Conservation (phyloP, 2,888 invertebrate genomes). For the Hipparchia semele region DNA sequence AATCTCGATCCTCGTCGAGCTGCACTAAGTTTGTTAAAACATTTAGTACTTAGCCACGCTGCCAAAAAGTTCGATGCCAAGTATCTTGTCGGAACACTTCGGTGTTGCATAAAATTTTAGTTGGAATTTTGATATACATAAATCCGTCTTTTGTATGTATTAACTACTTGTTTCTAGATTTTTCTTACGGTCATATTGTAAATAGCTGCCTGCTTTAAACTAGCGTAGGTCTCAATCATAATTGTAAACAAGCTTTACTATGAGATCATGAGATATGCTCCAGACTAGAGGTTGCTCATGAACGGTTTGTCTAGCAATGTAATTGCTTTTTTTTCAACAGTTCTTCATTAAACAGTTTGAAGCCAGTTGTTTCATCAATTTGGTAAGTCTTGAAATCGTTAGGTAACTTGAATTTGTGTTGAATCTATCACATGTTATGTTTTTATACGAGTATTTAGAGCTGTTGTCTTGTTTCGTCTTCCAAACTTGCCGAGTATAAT, state of each 20-base stretch:
- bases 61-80: slow-evolving; percentile 36
- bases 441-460: no score
- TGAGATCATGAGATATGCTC: background rate
- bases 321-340: no score
- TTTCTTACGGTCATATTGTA: background rate
- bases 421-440: no score
- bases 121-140: slow-evolving; percentile 18
- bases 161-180: background rate
- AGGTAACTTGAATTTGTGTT: no score
- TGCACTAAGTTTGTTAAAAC: slow-evolving; percentile 31
- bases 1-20: background rate
- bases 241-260: background rate
- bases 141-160: background rate
- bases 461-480: background rate
- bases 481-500: slow-evolving; percentile 1
- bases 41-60: slow-evolving; percentile 27
- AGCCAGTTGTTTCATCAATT: no score
- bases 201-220: background rate
- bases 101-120: slow-evolving; percentile 29
- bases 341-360: no score
- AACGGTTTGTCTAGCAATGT: no score
- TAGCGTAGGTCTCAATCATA: slow-evolving; percentile 1
- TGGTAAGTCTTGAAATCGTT: no score
- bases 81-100: slow-evolving; percentile 34
- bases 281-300: no score